phyloP scores from a whole-genome alignment of 1,140 invertebrate genomes.

The Hestina assimilis region DNA sequence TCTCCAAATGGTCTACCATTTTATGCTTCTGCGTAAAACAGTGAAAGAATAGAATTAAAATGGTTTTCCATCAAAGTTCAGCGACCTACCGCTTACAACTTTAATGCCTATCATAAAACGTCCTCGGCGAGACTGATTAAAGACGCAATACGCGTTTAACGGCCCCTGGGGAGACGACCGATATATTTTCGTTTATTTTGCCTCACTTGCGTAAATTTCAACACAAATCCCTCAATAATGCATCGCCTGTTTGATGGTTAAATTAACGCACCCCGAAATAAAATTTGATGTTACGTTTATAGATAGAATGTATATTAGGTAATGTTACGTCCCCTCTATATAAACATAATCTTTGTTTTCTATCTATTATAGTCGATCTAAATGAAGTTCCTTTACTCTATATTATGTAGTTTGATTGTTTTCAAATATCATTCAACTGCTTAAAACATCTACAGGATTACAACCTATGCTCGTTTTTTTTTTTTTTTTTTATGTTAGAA shows the following conservation, averaged over 20 bases:
- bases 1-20: too few species aligned
- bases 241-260: slow-evolving; percentile 22
- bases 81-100: slow-evolving; percentile 40
- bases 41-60: slow-evolving; percentile 14
- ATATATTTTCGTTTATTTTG: slow-evolving; percentile 55
- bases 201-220: slow-evolving; percentile 55
- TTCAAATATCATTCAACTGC: too few species aligned
- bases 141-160: slow-evolving; percentile 48
- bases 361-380: not conserved
- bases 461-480: too few species aligned
- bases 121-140: slow-evolving; percentile 59
- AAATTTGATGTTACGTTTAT: not conserved
- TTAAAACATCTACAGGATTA: too few species aligned
- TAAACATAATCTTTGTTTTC: not conserved
- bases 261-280: slow-evolving; percentile 18
- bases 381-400: too few species aligned
- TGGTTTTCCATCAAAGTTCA: slow-evolving; percentile 54
- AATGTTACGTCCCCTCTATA: not conserved
- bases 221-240: slow-evolving; percentile 27
- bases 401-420: too few species aligned
- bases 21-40: slow-evolving; percentile 4
- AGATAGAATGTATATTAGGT: not conserved
- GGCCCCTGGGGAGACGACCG: slow-evolving; percentile 36
- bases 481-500: too few species aligned
- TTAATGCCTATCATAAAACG: slow-evolving; percentile 65